Evolutionary conservation across 2,888 invertebrate species (phyloP), one percentile per base, ranked within the genome.

Genomic region (Archips crataeganus): DNA sequence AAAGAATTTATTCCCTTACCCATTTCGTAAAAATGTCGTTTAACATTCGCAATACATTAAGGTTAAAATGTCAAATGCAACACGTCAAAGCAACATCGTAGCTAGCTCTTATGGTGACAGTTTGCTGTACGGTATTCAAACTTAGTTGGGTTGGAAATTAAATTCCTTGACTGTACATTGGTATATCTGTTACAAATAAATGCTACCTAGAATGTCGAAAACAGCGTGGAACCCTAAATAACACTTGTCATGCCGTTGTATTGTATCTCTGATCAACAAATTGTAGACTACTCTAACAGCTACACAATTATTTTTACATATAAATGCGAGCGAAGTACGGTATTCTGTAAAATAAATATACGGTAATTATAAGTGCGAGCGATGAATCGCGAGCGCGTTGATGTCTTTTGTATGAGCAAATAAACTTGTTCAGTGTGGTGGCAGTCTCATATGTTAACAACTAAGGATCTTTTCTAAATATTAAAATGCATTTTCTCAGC

Each of bases 171-270:
- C 36, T 5, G 5, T 36, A 3, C 4, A 36, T 3, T 36, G 6
- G 6, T 51, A 6, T 9, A 23, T 54, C 39, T 36, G 39, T 60
- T 32, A 32, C 11, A 57, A 57, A 32, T 57, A 32, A 57, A 32
- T 57, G 57, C 32, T 11, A 57, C 54, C 11, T 54, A 57, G 32
- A 57, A 57, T 11, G 11, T 11, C 32, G 11, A 10, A 57, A 57
- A 32, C 57, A 32, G 51, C 69, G 59, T 71, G 60, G 71, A 71
- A 60, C 15, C 65, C 59, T 63, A 66, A 71, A 72, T 72, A 57
- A 49, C 72, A n/a, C 61, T 11, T 54, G 57, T 15, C 61, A 32
- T 42, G 62, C 47, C 8, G 32, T 11, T 68, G 71, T 61, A 66
- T 71, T 62, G 62, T 72, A 65, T 65, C 57, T 13, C 51, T 59